Evolutionary conservation across 2,888 invertebrate genomes (phyloP).

Genomic region (Cybosia mesomella): DNA sequence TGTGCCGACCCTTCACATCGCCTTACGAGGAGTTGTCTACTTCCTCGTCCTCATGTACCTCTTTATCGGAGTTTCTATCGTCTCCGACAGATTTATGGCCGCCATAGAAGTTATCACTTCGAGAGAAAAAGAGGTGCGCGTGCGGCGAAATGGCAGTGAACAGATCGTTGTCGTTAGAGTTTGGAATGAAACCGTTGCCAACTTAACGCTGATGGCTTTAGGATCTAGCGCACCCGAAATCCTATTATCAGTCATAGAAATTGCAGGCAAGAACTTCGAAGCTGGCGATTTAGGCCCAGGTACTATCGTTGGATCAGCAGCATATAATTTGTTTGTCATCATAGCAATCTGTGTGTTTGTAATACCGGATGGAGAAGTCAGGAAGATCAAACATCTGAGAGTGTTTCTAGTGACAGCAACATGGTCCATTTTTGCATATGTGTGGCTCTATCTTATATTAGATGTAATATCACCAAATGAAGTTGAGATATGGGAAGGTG

Average conservation of each 20-base stretch:
- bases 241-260: conserved; percentile 98
- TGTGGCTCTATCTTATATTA: conserved; percentile 98
- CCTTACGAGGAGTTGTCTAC: conserved; percentile 96
- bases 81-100: conserved; percentile 99
- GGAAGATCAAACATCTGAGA: conserved; percentile 98
- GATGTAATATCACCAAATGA: conserved; percentile 94
- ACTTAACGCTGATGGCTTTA: conserved; percentile 99
- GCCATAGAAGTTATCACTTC: conserved; percentile 99
- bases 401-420: conserved; percentile 99
- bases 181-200: conserved; percentile 99
- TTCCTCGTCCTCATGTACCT: conserved; percentile 96
- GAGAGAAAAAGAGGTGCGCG: conserved; percentile 97
- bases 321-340: conserved; percentile 99
- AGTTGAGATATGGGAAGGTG: conserved; percentile 99
- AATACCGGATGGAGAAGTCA: conserved; percentile 95
- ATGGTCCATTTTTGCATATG: conserved; percentile 99
- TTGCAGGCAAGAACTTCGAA: conserved; percentile 97
- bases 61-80: conserved; percentile 99
- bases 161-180: conserved; percentile 97
- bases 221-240: conserved; percentile 99
- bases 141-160: conserved; percentile 95
- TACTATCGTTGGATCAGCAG: conserved; percentile 99
- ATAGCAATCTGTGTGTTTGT: conserved; percentile 97
- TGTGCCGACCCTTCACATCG: conserved; percentile 91
- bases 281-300: conserved; percentile 99